A percentile compares a stretch with the other conserved stretches of the same genome.
phyloP scores from a whole-genome alignment of 2,888 invertebrate species.

The Lucinisca nassula region DNA sequence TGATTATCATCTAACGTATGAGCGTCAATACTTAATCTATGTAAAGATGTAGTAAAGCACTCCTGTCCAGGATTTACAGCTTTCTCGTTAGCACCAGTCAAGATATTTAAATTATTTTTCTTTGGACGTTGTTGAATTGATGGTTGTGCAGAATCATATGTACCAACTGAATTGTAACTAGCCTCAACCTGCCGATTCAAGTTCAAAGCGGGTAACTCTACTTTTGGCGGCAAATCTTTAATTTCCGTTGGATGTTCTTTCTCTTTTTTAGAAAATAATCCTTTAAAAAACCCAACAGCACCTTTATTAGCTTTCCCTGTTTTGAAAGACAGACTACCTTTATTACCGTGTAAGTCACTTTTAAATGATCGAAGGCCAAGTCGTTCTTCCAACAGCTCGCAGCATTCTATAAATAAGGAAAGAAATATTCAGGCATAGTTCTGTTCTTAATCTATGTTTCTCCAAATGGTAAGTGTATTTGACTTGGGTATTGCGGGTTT shows the following conservation, averaged over 20 bases:
- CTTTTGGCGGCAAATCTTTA: background rate
- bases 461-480: no score
- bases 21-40: background rate
- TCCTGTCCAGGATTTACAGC: background rate
- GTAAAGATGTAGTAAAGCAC: background rate
- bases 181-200: background rate
- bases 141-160: background rate
- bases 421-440: no score
- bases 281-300: constrained; percentile 37
- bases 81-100: background rate
- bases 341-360: background rate
- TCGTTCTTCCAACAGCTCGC: constrained; percentile 24
- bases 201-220: background rate
- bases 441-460: no score
- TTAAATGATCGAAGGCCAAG: background rate
- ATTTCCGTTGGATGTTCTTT: background rate
- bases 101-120: background rate
- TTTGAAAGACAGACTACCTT: background rate
- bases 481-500: no score
- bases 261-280: constrained; percentile 13
- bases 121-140: background rate
- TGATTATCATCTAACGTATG: background rate
- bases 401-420: constrained; percentile 19
- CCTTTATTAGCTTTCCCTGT: background rate
- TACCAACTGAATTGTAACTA: background rate